These are phyloP conservation scores for Heteractis magnifica DNA, from an alignment of 92 coral and sea anemone species.

Conservation along the genomic window DNA sequence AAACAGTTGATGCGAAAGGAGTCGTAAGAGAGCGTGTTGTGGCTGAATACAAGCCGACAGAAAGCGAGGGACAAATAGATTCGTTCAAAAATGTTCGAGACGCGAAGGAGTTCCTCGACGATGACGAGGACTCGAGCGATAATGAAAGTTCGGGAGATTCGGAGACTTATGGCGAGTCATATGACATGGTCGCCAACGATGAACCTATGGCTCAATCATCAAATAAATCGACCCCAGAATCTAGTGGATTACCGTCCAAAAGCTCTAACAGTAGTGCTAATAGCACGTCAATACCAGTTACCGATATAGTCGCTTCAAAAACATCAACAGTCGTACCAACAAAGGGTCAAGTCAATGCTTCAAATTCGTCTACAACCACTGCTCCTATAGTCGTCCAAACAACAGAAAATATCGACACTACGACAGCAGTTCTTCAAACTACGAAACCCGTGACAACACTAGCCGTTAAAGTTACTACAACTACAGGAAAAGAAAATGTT, in stretches of 20 bases:
- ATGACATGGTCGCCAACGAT: neutral
- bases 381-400: neutral
- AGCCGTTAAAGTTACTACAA: neutral
- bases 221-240: neutral
- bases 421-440: slow-evolving; percentile 1
- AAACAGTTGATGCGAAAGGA: slow-evolving; percentile 26
- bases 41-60: neutral
- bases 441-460: neutral
- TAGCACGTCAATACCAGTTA: neutral
- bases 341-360: neutral
- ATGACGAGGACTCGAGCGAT: slow-evolving; percentile 25
- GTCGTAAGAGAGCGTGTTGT: slow-evolving; percentile 14
- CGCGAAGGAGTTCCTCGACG: slow-evolving; percentile 4
- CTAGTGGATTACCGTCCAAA: neutral
- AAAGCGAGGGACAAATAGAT: neutral
- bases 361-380: neutral
- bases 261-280: neutral
- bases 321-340: neutral
- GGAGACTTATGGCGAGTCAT: slow-evolving; percentile 1
- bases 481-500: neutral
- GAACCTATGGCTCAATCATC: slow-evolving; percentile 1
- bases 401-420: neutral
- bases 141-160: slow-evolving; percentile 18
- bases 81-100: slow-evolving; percentile 1
- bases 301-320: neutral